Evolutionary conservation across 2,113 vertebrate species (phyloP).

Genomic region (Vimba vimba): DNA sequence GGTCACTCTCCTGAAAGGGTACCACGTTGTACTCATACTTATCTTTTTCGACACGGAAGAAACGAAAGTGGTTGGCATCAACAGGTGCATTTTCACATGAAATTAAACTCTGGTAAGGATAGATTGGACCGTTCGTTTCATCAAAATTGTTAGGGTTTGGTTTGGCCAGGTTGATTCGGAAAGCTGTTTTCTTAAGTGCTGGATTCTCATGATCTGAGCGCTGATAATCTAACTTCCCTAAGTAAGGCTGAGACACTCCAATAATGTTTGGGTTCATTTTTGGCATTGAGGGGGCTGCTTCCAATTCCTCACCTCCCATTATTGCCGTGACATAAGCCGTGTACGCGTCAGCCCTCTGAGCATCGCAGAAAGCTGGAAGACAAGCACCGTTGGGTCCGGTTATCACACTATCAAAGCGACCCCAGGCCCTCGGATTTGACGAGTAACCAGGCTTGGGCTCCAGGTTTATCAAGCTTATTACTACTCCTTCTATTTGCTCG

Average conservation of each 20-base stretch:
- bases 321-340: constrained; percentile 88
- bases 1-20: constrained; percentile 88
- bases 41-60: constrained; percentile 93
- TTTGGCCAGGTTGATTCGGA: constrained; percentile 90
- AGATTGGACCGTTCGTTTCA: constrained; percentile 90
- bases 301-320: constrained; percentile 92
- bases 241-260: constrained; percentile 91
- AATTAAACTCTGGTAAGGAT: constrained; percentile 85
- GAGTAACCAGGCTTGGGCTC: constrained; percentile 90
- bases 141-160: constrained; percentile 85
- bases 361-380: constrained; percentile 93
- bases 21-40: constrained; percentile 96
- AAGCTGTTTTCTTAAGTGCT: constrained; percentile 88
- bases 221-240: constrained; percentile 87
- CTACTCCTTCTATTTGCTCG: constrained; percentile 93
- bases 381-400: constrained; percentile 93
- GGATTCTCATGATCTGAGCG: constrained; percentile 89
- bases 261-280: constrained; percentile 82
- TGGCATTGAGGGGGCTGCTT: constrained; percentile 89
- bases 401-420: constrained; percentile 95
- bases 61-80: constrained; percentile 90
- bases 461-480: constrained; percentile 89
- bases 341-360: constrained; percentile 84
- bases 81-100: constrained; percentile 86
- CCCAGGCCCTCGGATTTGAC: constrained; percentile 92